A percentile compares a stretch with the other conserved stretches of the same genome.
Evolutionary conservation across 2,113 vertebrate species (phyloP).

Genomic region (Petroica traversi): DNA sequence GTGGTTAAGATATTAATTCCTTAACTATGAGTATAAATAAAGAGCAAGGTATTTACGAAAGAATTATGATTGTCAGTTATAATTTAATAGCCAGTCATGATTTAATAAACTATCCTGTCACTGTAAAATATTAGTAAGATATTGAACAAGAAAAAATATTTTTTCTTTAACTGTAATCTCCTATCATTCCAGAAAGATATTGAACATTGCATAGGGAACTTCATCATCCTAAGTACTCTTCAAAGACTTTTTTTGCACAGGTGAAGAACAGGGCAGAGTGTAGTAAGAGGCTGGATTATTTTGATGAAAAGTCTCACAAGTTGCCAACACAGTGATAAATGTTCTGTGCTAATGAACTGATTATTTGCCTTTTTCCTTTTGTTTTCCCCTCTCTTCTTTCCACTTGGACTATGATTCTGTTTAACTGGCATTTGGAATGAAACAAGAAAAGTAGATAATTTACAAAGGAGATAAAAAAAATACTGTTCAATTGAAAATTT

Average conservation of each 20-base stretch:
- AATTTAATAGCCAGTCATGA: background rate
- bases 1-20: background rate
- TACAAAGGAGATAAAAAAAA: background rate
- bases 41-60: background rate
- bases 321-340: background rate
- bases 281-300: background rate
- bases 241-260: background rate
- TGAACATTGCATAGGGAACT: background rate
- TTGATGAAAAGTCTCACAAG: background rate
- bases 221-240: background rate
- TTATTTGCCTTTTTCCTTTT: background rate
- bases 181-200: background rate
- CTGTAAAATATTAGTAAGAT: background rate
- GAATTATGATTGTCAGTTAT: background rate
- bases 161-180: background rate
- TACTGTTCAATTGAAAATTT: fast-evolving
- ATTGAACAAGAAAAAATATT: background rate
- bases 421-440: background rate
- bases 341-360: background rate
- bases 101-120: background rate
- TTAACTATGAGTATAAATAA: background rate
- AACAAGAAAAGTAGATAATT: background rate
- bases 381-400: fast-evolving
- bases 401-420: background rate
- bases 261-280: background rate